Evolutionary conservation across 2,797 vertebrate species (phyloP).

Genomic region (Antrozous pallidus): DNA sequence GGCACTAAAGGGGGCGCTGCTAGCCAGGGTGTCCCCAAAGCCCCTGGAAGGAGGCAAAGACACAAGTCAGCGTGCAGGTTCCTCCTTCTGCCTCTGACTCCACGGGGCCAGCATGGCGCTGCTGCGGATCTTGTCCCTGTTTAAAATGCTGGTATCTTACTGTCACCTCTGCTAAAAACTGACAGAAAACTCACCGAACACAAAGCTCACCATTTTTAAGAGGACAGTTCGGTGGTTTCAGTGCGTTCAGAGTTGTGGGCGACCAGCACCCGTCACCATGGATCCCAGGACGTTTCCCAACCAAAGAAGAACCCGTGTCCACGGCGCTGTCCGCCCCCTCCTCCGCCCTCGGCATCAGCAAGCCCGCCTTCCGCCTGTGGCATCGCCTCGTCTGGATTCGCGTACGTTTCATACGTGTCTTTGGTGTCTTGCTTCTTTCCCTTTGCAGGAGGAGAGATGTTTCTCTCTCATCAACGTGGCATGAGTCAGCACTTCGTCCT

Average conservation of each 20-base stretch:
- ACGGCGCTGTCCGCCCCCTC: fast-evolving
- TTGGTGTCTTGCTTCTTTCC: neutral
- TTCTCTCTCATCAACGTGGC: neutral
- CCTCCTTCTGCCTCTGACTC: neutral
- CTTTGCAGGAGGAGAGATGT: too few species aligned
- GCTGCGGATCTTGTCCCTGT: neutral
- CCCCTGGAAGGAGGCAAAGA: neutral
- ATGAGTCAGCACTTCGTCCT: fast-evolving
- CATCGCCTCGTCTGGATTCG: neutral
- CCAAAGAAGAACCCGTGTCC: neutral
- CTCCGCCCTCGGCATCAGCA: fast-evolving
- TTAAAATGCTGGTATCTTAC: neutral
- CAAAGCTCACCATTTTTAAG: neutral
- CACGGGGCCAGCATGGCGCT: fast-evolving
- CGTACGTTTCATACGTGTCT: fast-evolving
- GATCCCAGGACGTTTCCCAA: neutral
- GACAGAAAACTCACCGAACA: neutral
- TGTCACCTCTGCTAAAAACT: neutral
- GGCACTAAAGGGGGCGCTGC: fast-evolving
- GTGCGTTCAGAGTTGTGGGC: fast-evolving
- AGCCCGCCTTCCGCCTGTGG: neutral
- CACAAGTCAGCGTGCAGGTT: fast-evolving
- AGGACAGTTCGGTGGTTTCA: fast-evolving
- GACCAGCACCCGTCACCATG: fast-evolving
- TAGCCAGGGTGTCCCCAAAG: neutral